Evolutionary conservation across 2,888 invertebrate species (phyloP).

Genomic region (Diarsia dahlii): DNA sequence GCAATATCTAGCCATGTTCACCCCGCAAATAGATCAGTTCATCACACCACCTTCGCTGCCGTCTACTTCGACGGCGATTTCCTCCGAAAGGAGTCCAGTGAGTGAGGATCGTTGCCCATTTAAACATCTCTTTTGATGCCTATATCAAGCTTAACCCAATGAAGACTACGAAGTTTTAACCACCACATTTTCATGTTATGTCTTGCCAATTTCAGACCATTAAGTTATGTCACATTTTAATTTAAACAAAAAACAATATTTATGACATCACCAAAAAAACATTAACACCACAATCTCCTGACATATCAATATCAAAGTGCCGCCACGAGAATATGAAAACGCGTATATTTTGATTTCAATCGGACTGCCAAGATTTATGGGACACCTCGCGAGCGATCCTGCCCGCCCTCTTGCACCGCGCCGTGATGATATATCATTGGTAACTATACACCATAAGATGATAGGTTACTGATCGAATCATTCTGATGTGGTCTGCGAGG

Average conservation of each 20-base stretch:
- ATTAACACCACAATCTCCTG: constrained; percentile 49
- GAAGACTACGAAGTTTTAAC: background rate
- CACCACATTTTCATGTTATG: background rate
- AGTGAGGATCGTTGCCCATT: no score
- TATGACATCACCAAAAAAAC: constrained; percentile 42
- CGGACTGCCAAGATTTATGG: constrained; percentile 71
- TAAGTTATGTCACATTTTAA: constrained; percentile 3
- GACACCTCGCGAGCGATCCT: constrained; percentile 72
- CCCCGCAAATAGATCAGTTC: no score
- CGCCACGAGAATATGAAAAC: constrained; percentile 59
- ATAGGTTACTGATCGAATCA: constrained; percentile 55
- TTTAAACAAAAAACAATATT: constrained; percentile 5
- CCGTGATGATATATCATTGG: constrained; percentile 70
- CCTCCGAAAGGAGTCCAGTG: no score
- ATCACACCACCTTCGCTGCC: no score
- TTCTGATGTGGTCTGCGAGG: constrained; percentile 24
- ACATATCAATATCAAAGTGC: constrained; percentile 67
- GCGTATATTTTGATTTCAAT: constrained; percentile 70
- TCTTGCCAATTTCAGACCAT: background rate
- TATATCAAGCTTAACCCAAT: background rate
- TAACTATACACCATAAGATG: constrained; percentile 68
- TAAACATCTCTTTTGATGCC: no score
- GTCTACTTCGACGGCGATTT: no score
- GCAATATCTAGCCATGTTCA: no score
- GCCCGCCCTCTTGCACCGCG: constrained; percentile 59